These are phyloP conservation scores for Pseudeuparius sepicola DNA, from an alignment of 2,888 invertebrate genomes.

Conservation along the genomic window DNA sequence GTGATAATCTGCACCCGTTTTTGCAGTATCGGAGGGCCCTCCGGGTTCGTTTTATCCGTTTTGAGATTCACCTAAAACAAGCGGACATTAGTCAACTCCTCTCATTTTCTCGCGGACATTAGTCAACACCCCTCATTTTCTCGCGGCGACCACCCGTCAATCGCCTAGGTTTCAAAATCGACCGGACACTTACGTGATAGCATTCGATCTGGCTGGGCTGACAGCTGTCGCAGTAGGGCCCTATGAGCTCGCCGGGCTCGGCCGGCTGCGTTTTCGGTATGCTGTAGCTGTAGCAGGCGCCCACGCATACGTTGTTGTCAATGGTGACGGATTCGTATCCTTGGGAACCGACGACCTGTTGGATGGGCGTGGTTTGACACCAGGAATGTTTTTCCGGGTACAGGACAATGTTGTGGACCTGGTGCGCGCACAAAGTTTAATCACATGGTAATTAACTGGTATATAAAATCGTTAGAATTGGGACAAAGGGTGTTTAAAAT, in stretches of 20 bases:
- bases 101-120: too few species aligned
- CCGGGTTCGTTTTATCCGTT: slow-evolving; percentile 45
- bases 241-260: slow-evolving; percentile 52
- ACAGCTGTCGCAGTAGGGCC: slow-evolving; percentile 61
- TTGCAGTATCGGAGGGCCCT: slow-evolving; percentile 43
- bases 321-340: slow-evolving; percentile 54
- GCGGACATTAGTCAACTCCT: too few species aligned
- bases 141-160: too few species aligned
- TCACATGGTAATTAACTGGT: too few species aligned
- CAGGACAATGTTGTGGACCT: slow-evolving; percentile 61
- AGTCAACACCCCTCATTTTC: too few species aligned
- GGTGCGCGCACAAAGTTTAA: too few species aligned
- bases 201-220: slow-evolving; percentile 54
- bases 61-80: slow-evolving; percentile 44
- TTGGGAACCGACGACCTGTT: slow-evolving; percentile 56
- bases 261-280: slow-evolving; percentile 57
- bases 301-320: slow-evolving; percentile 61
- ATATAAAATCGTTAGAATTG: slow-evolving; percentile 9
- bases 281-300: slow-evolving; percentile 61
- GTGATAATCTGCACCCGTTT: slow-evolving; percentile 56
- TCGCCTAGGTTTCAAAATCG: too few species aligned
- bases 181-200: slow-evolving; percentile 48
- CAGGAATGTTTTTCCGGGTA: slow-evolving; percentile 61
- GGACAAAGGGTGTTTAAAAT: slow-evolving; percentile 2
- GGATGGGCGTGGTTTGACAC: slow-evolving; percentile 59